Evolutionary conservation across 2,113 vertebrate species (phyloP).

Genomic region (Osmerus eperlanus): DNA sequence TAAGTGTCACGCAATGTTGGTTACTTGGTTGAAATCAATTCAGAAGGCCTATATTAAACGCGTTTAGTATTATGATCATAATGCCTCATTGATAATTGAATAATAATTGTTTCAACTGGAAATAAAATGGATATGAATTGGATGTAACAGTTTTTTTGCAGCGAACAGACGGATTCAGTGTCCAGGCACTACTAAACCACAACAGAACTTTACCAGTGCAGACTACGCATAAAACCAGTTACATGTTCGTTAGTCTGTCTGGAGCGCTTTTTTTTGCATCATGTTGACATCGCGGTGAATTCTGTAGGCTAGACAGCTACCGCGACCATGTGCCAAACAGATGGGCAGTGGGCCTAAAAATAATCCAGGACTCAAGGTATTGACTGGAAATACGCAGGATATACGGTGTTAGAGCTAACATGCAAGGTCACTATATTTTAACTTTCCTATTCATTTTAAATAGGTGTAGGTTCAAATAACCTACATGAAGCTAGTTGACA

Average conservation of each 20-base stretch:
- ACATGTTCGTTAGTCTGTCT: not conserved
- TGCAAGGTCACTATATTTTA: not conserved
- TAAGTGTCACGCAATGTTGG: too few relatives aligned
- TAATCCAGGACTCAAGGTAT: slow-evolving; percentile 4
- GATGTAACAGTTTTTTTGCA: too few relatives aligned
- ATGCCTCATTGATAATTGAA: too few relatives aligned
- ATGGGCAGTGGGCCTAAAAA: slow-evolving; percentile 29
- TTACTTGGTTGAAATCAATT: too few relatives aligned
- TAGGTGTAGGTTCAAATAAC: not conserved
- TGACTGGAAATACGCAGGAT: not conserved
- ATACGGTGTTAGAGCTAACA: slow-evolving; percentile 3
- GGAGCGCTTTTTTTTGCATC: not conserved
- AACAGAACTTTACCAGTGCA: too few relatives aligned
- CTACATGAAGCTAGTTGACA: too few relatives aligned
- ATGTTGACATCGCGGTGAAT: not conserved
- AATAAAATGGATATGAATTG: too few relatives aligned
- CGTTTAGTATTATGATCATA: too few relatives aligned
- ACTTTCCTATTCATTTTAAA: not conserved
- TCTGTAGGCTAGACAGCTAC: not conserved
- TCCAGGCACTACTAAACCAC: too few relatives aligned
- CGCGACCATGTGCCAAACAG: slow-evolving; percentile 47
- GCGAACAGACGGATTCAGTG: too few relatives aligned
- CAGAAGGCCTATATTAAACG: too few relatives aligned
- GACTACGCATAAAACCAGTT: not conserved
- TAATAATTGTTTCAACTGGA: too few relatives aligned